Evolutionary conservation across 2,888 invertebrate genomes (phyloP).

Genomic region (Aphrophora alni): DNA sequence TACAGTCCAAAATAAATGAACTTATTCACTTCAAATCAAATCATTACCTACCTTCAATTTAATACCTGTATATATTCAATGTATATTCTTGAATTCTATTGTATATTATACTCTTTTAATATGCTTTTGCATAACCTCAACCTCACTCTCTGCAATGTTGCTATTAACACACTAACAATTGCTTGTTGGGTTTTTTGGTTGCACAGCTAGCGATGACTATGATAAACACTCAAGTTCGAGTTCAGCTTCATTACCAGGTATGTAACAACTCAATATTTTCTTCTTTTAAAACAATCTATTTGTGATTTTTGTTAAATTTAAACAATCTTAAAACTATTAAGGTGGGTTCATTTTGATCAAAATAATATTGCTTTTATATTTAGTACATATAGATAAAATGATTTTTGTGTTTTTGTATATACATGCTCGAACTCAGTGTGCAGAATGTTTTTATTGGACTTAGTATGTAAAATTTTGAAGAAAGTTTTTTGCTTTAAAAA

Average conservation of each 20-base stretch:
- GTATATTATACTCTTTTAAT: too few relatives aligned
- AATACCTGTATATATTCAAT: too few relatives aligned
- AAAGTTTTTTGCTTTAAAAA: background rate
- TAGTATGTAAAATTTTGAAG: background rate
- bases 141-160: constrained; percentile 20
- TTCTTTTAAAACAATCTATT: background rate
- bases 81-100: too few relatives aligned
- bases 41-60: too few relatives aligned
- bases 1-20: too few relatives aligned
- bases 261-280: constrained; percentile 54
- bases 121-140: too few relatives aligned
- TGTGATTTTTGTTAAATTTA: background rate
- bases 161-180: constrained; percentile 6
- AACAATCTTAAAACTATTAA: background rate
- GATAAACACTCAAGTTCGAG: constrained; percentile 74
- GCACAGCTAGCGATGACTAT: constrained; percentile 58
- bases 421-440: background rate
- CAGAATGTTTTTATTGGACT: background rate
- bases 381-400: background rate
- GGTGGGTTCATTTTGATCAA: background rate
- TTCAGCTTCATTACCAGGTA: constrained; percentile 72
- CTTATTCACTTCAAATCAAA: too few relatives aligned
- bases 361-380: constrained; percentile 11
- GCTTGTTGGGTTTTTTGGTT: constrained; percentile 28
- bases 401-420: background rate